Evolutionary conservation across 2,888 invertebrate genomes (phyloP).

Genomic region (Drosophila suboccidentalis): DNA sequence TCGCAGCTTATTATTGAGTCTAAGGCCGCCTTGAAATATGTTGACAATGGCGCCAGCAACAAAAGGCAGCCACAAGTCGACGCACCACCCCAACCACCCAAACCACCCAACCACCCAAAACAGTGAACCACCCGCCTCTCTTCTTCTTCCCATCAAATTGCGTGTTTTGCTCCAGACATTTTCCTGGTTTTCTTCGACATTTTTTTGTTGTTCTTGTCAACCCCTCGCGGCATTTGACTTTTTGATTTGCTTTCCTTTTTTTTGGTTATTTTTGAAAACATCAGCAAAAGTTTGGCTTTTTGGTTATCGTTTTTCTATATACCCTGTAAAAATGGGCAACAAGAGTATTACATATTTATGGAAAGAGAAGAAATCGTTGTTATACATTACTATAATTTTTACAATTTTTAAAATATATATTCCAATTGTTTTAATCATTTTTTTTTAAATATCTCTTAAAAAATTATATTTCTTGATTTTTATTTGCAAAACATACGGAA

Average conservation of each 20-base stretch:
- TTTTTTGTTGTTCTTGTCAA: conserved; percentile 39
- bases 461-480: too few species aligned
- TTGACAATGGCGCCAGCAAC: conserved; percentile 79
- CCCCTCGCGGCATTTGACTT: conserved; percentile 78
- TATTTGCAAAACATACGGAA: too few species aligned
- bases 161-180: conserved; percentile 28
- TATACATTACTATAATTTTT: too few species aligned
- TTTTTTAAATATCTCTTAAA: too few species aligned
- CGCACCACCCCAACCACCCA: background rate
- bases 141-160: conserved; percentile 6
- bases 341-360: background rate
- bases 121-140: background rate
- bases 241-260: conserved; percentile 62
- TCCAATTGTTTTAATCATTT: too few species aligned
- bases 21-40: conserved; percentile 71
- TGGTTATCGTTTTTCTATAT: conserved; percentile 43
- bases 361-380: too few species aligned
- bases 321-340: background rate
- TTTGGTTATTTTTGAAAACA: conserved; percentile 55
- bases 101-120: background rate
- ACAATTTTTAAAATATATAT: too few species aligned
- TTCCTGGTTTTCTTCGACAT: conserved; percentile 18
- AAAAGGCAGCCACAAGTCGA: conserved; percentile 47
- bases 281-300: conserved; percentile 68
- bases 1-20: conserved; percentile 77